Evolutionary conservation across 2,888 invertebrate species (phyloP).

Genomic region (Ganaspis brasiliensis): DNA sequence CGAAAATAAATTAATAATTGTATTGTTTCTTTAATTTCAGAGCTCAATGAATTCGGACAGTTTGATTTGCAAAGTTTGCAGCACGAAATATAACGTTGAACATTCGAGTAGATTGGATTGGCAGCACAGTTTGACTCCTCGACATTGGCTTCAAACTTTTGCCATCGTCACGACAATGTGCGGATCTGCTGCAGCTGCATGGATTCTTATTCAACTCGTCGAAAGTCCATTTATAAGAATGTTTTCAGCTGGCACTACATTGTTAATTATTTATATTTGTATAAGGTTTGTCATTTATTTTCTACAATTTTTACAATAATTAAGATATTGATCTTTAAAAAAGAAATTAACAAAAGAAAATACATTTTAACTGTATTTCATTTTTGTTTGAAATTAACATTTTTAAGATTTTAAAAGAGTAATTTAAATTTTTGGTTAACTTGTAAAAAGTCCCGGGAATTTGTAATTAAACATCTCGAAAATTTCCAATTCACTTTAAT

Average conservation of each 20-base stretch:
- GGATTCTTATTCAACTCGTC: constrained; percentile 90
- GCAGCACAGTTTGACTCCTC: constrained; percentile 91
- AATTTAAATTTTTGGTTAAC: no score
- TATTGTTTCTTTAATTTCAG: constrained; percentile 76
- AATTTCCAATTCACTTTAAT: no score
- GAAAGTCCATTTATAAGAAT: constrained; percentile 90
- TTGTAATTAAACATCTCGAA: no score
- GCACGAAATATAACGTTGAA: constrained; percentile 90
- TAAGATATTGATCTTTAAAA: no score
- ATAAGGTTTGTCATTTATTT: constrained; percentile 87
- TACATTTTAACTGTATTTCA: no score
- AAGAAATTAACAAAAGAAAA: no score
- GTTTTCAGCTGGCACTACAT: constrained; percentile 90
- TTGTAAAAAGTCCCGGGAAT: no score
- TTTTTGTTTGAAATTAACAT: no score
- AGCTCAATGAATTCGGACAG: constrained; percentile 86
- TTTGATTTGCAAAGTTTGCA: constrained; percentile 92
- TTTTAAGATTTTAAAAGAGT: no score
- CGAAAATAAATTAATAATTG: no score
- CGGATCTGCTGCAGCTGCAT: constrained; percentile 88
- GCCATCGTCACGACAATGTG: constrained; percentile 90
- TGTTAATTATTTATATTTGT: constrained; percentile 92
- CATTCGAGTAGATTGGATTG: constrained; percentile 89
- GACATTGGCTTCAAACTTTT: constrained; percentile 92
- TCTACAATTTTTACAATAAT: no score